Percentiles rank a stretch among this genome's conserved stretches.
Conservation (phyloP, 2,888 invertebrate species). For the Ryuthela nishihirai region DNA sequence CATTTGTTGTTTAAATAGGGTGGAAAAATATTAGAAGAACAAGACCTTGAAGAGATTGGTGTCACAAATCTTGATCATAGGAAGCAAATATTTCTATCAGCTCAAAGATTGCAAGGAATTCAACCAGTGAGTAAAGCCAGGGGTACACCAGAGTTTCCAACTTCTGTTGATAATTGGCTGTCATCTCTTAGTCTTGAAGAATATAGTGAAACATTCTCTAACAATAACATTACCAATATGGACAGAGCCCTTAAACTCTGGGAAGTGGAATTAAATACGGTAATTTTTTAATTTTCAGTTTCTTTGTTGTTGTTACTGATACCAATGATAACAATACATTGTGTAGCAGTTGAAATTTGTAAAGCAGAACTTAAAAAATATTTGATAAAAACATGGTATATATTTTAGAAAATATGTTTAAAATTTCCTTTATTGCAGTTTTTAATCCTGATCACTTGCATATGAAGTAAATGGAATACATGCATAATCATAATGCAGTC, state of each 20-base stretch:
- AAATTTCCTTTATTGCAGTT: too few relatives aligned
- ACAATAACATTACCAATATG: constrained; percentile 88
- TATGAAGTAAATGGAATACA: too few relatives aligned
- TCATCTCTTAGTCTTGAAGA: constrained; percentile 63
- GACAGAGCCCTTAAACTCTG: constrained; percentile 84
- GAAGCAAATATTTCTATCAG: constrained; percentile 55
- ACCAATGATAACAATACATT: too few relatives aligned
- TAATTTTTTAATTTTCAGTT: too few relatives aligned
- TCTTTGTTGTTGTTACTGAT: too few relatives aligned
- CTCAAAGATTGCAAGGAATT: constrained; percentile 63
- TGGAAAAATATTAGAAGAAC: constrained; percentile 73
- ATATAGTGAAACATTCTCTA: constrained; percentile 67
- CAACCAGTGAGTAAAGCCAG: constrained; percentile 14
- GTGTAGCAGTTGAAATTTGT: too few relatives aligned
- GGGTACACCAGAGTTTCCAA: constrained; percentile 41
- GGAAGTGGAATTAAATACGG: constrained; percentile 92
- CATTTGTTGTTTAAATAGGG: constrained; percentile 58
- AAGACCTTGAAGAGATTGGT: constrained; percentile 78
- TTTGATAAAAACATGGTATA: too few relatives aligned
- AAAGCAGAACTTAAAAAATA: too few relatives aligned
- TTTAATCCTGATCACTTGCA: too few relatives aligned
- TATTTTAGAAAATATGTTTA: too few relatives aligned
- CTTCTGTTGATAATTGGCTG: constrained; percentile 54
- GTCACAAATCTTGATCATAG: constrained; percentile 58
- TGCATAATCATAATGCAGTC: too few relatives aligned